Conservation (phyloP, 1,140 invertebrate species). For the Penaeus vannamei region DNA sequence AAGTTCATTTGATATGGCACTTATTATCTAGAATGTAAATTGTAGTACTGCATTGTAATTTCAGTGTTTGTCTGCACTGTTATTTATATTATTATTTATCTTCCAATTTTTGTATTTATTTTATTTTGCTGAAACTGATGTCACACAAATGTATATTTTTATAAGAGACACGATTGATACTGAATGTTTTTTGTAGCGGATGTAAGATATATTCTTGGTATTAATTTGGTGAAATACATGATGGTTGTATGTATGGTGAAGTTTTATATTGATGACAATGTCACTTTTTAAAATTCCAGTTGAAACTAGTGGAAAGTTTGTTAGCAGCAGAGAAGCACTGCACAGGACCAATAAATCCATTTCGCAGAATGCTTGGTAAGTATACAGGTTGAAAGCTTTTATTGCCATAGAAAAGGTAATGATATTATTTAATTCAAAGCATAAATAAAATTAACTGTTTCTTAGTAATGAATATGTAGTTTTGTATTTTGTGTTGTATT, state of each 20-base stretch:
- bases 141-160: not conserved
- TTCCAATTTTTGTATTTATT: not conserved
- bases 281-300: conserved; percentile 71
- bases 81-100: not conserved
- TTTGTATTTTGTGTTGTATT: not conserved
- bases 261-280: not conserved
- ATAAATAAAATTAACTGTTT: not conserved
- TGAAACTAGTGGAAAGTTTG: conserved; percentile 81
- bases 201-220: not conserved
- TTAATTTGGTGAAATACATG: no score
- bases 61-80: no score
- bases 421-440: no score
- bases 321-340: conserved; percentile 84
- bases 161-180: not conserved
- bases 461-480: not conserved
- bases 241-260: no score
- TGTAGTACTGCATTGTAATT: no score
- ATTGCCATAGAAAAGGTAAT: not conserved
- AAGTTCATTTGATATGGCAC: not conserved
- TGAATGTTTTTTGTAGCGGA: not conserved
- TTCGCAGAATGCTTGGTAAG: conserved; percentile 62
- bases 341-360: conserved; percentile 64
- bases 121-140: not conserved
- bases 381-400: not conserved
- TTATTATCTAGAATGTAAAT: no score